A percentile compares a stretch with the other conserved stretches of the same genome.
These are phyloP conservation scores for Sternotherus odoratus DNA, from an alignment of 2,797 vertebrate genomes.

Conservation along the genomic window DNA sequence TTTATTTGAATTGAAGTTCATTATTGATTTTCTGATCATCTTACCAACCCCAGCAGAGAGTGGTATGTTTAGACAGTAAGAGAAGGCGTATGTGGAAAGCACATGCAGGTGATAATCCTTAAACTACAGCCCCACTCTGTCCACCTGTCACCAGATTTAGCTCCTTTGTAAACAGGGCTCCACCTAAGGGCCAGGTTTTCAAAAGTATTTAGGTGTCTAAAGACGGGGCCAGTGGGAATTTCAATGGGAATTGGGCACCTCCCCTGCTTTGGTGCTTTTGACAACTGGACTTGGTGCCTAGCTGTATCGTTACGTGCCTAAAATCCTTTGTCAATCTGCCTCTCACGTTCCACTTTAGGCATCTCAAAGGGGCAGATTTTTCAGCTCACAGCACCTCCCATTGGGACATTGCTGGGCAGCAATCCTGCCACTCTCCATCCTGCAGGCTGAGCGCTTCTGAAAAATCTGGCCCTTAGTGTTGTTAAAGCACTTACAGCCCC, in stretches of 20 bases:
- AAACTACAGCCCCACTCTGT: no score
- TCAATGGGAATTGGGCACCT: background rate
- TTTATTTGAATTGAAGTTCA: background rate
- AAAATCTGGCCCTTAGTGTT: slow-evolving; percentile 2
- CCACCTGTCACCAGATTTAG: no score
- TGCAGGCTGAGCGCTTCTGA: background rate
- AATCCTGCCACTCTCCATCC: background rate
- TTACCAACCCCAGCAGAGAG: background rate
- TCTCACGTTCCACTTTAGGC: no score
- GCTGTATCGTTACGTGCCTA: background rate
- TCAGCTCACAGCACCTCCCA: fast-evolving
- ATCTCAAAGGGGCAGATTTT: background rate
- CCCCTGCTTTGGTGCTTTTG: background rate
- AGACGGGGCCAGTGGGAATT: background rate
- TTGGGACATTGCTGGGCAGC: background rate
- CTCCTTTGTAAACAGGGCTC: no score
- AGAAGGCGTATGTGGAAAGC: fast-evolving
- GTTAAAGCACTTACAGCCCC: slow-evolving; percentile 15
- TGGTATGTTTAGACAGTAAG: background rate
- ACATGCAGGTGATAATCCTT: fast-evolving
- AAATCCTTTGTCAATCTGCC: background rate
- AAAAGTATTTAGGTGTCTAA: background rate
- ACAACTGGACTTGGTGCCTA: background rate
- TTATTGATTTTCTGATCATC: background rate
- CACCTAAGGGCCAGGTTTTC: background rate